These are phyloP conservation scores for Calephelis virginiensis DNA, from an alignment of 1,140 invertebrate genomes.

Conservation along the genomic window DNA sequence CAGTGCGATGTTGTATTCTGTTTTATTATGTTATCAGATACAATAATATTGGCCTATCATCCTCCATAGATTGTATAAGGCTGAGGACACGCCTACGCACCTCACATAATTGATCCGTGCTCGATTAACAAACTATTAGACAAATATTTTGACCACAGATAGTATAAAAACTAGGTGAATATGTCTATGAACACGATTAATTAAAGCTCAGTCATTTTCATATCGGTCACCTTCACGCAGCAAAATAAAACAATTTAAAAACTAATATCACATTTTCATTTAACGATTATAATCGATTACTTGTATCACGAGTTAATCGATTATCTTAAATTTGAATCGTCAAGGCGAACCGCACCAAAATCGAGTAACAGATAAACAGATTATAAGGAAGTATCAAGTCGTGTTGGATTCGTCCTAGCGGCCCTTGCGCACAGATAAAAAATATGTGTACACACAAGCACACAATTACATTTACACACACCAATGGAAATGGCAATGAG, in stretches of 20 bases:
- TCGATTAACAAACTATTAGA: too few relatives aligned
- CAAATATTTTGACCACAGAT: too few relatives aligned
- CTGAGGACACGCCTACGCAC: too few relatives aligned
- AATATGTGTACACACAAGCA: slow-evolving; percentile 34
- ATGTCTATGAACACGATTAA: too few relatives aligned
- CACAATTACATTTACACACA: slow-evolving; percentile 30
- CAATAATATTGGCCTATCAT: too few relatives aligned
- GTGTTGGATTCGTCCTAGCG: slow-evolving; percentile 59
- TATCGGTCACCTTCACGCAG: too few relatives aligned
- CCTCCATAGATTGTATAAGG: too few relatives aligned
- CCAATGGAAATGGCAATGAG: slow-evolving; percentile 59
- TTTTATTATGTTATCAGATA: too few relatives aligned
- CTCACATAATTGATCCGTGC: too few relatives aligned
- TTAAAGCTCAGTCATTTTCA: too few relatives aligned
- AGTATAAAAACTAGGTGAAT: too few relatives aligned
- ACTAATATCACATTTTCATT: background rate
- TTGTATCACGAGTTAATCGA: slow-evolving; percentile 24
- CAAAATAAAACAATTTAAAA: slow-evolving; percentile 8
- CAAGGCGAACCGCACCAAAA: slow-evolving; percentile 60
- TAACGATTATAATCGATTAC: background rate
- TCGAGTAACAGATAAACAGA: slow-evolving; percentile 56
- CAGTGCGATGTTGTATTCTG: too few relatives aligned
- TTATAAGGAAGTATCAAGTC: slow-evolving; percentile 61
- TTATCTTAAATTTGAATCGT: slow-evolving; percentile 35
- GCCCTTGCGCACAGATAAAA: slow-evolving; percentile 35